Evolutionary conservation across 2,888 invertebrate species (phyloP).

Genomic region (Xylota sylvarum): DNA sequence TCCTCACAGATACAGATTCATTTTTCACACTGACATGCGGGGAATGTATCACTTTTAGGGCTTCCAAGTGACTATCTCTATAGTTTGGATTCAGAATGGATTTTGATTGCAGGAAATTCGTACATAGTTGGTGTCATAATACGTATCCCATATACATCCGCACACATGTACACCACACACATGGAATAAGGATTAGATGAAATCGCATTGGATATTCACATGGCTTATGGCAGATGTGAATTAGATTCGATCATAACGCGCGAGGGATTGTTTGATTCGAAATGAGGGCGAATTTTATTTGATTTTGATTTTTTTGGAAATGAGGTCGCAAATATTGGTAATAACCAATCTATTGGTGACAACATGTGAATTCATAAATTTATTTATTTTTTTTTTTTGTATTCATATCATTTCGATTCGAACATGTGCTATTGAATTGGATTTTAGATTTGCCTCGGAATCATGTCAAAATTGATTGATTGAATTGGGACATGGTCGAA

Average conservation of each 20-base stretch:
- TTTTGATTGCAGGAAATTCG: constrained; percentile 11
- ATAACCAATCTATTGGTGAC: not conserved
- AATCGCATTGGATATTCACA: not conserved
- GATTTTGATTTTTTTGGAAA: not conserved
- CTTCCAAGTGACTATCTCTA: constrained; percentile 38
- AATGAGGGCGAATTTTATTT: not conserved
- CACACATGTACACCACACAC: too few species aligned
- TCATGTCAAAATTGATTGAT: not conserved
- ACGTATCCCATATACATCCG: not conserved
- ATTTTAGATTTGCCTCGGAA: not conserved
- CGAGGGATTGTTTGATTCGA: not conserved
- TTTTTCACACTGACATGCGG: too few species aligned
- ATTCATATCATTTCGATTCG: not conserved
- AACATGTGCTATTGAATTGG: not conserved
- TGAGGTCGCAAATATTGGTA: not conserved
- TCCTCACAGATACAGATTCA: not conserved
- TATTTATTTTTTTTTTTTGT: not conserved
- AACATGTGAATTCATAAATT: not conserved
- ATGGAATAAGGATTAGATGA: not conserved
- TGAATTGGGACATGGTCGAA: not conserved
- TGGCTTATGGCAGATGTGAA: not conserved
- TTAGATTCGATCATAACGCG: not conserved
- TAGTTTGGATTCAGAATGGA: constrained; percentile 19
- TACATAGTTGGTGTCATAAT: constrained; percentile 1
- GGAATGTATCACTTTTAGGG: constrained; percentile 42